These are phyloP conservation scores for Pipistrellus kuhlii DNA, from an alignment of 2,797 vertebrate species.

Conservation along the genomic window DNA sequence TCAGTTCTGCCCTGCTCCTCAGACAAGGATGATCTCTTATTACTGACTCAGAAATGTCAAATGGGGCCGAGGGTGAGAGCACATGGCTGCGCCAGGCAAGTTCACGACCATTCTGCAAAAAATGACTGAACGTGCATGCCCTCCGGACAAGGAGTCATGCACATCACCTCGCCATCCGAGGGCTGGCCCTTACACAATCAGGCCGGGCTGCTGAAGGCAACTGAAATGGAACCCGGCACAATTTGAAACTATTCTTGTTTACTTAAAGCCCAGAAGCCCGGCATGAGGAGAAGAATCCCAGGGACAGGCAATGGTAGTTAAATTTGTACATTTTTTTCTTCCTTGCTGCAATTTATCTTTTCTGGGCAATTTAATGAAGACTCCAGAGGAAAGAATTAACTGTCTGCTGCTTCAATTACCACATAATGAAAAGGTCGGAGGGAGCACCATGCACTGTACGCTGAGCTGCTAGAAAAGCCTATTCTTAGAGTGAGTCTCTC, in stretches of 20 bases:
- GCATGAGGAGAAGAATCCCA: conserved; percentile 50
- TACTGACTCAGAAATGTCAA: conserved; percentile 39
- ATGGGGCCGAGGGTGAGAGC: neutral
- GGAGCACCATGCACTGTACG: conserved; percentile 64
- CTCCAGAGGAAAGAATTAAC: conserved; percentile 80
- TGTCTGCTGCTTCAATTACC: conserved; percentile 78
- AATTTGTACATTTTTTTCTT: conserved; percentile 76
- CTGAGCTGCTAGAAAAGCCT: conserved; percentile 59
- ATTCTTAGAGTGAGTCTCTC: conserved; percentile 71
- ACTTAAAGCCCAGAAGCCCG: conserved; percentile 68
- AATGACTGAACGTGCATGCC: neutral
- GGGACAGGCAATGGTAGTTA: conserved; percentile 58
- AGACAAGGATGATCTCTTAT: neutral
- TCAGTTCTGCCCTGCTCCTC: neutral
- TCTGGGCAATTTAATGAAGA: conserved; percentile 78
- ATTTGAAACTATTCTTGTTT: conserved; percentile 74
- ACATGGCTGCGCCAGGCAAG: neutral
- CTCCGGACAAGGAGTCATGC: neutral
- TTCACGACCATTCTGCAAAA: conserved; percentile 21
- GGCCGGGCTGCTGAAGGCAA: neutral
- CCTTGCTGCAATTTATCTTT: conserved; percentile 76
- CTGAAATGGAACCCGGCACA: conserved; percentile 61
- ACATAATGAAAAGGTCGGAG: conserved; percentile 79
- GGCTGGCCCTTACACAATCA: conserved; percentile 28
- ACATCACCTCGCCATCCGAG: neutral